Conservation (phyloP, 2,113 vertebrate genomes). For the Mastomys natalensis region DNA sequence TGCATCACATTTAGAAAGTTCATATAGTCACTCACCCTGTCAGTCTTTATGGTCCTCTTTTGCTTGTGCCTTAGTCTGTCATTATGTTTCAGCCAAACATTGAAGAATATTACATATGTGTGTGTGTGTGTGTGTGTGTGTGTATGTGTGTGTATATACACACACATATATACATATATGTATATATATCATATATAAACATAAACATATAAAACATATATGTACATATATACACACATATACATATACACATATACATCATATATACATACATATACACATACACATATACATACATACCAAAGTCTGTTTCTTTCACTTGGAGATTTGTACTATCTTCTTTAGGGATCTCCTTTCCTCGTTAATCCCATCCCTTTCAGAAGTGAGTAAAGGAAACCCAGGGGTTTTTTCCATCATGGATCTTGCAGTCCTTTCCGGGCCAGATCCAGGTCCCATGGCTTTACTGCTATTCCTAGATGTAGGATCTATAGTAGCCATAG, state of each 20-base stretch:
- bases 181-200: too few species aligned
- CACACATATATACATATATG: too few species aligned
- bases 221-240: too few species aligned
- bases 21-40: not conserved
- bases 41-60: not conserved
- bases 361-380: not conserved
- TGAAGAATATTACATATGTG: not conserved
- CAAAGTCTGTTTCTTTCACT: not conserved
- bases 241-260: too few species aligned
- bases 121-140: too few species aligned
- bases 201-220: too few species aligned
- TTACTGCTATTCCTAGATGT: not conserved
- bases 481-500: not conserved
- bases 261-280: too few species aligned
- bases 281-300: too few species aligned
- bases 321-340: not conserved
- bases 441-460: not conserved
- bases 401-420: not conserved
- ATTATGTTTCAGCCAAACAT: not conserved
- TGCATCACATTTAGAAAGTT: not conserved
- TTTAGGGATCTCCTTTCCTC: not conserved
- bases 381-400: not conserved
- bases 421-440: not conserved
- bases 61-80: not conserved
- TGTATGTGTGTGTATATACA: accelerated